Evolutionary conservation across 1,140 invertebrate genomes (phyloP).

Genomic region (Diabrotica undecimpunctata): DNA sequence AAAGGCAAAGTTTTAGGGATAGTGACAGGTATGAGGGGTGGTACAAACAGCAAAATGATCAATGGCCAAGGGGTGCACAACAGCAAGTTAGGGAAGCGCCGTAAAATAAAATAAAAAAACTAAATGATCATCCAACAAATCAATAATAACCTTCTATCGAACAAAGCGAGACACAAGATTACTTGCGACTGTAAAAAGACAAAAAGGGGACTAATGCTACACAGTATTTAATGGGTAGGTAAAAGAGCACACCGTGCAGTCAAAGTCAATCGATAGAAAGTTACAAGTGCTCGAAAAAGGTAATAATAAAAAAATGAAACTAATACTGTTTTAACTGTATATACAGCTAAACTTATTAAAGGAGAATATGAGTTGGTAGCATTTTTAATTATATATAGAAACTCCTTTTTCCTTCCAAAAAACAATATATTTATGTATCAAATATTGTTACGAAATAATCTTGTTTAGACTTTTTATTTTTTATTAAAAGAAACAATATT

Average conservation of each 20-base stretch:
- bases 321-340: conserved; percentile 27
- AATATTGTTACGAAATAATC: too few species aligned
- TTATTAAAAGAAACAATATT: too few species aligned
- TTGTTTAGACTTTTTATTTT: too few species aligned
- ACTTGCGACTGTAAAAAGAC: conserved; percentile 22
- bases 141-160: conserved; percentile 45
- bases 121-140: conserved; percentile 39
- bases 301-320: conserved; percentile 29
- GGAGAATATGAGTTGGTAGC: conserved; percentile 1
- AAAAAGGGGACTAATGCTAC: conserved; percentile 27
- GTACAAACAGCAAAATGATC: conserved; percentile 9
- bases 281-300: conserved; percentile 42
- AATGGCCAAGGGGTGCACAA: conserved; percentile 14
- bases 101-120: conserved; percentile 25
- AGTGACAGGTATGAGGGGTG: conserved; percentile 4
- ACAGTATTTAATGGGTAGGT: conserved; percentile 23
- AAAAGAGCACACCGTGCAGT: conserved; percentile 40
- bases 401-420: too few species aligned
- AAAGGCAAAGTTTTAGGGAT: neutral
- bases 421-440: too few species aligned
- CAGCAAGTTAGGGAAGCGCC: neutral
- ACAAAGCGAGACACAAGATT: conserved; percentile 32
- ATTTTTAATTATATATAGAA: neutral
- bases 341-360: conserved; percentile 32
- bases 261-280: conserved; percentile 42